Conservation (phyloP, 2,888 invertebrate genomes). For the Coleophora flavipennella region DNA sequence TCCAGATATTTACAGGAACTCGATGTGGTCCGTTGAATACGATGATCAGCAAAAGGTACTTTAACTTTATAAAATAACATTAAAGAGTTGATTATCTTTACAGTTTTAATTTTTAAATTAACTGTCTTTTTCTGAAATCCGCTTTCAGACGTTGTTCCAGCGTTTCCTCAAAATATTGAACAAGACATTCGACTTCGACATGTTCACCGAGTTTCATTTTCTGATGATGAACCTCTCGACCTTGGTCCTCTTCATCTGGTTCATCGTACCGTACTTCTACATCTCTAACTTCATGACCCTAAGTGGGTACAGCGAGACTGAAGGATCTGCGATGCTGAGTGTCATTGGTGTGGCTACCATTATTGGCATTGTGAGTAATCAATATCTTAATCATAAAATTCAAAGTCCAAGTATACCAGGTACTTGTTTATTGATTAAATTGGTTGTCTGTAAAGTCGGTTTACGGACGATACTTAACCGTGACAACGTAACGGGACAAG, state of each 20-base stretch:
- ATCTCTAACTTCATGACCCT: conserved; percentile 84
- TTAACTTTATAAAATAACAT: background rate
- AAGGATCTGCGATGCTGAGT: conserved; percentile 85
- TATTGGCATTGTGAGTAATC: conserved; percentile 83
- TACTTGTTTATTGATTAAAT: too few relatives aligned
- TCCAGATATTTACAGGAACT: conserved; percentile 90
- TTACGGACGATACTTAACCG: too few relatives aligned
- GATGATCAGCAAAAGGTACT: conserved; percentile 75
- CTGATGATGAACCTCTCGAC: conserved; percentile 91
- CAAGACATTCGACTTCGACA: conserved; percentile 86
- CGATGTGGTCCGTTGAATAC: conserved; percentile 84
- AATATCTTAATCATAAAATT: background rate
- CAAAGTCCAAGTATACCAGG: too few relatives aligned
- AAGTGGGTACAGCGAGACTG: conserved; percentile 75
- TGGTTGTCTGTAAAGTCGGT: too few relatives aligned
- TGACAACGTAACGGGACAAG: too few relatives aligned
- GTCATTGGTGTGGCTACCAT: conserved; percentile 92
- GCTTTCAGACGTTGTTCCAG: conserved; percentile 80
- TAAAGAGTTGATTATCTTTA: conserved; percentile 1
- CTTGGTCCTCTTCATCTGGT: conserved; percentile 91
- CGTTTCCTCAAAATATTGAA: conserved; percentile 77
- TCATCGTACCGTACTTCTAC: conserved; percentile 96
- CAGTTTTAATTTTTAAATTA: too few relatives aligned
- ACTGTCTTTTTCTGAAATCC: too few relatives aligned
- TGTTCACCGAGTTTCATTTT: conserved; percentile 87